phyloP scores from a whole-genome alignment of 1,140 invertebrate genomes.

The Brachionus manjavacas region DNA sequence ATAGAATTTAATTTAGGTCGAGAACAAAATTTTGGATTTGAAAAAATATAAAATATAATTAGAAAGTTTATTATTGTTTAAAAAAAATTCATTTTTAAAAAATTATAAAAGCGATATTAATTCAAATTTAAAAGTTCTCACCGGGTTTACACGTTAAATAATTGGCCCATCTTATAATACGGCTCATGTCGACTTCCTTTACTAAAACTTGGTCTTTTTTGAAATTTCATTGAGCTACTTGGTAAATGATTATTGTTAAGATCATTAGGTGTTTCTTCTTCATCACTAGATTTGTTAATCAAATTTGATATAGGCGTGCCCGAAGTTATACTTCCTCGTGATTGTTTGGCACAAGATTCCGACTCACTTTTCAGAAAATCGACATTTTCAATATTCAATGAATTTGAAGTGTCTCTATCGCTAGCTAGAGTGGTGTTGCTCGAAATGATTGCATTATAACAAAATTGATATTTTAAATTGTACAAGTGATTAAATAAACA shows the following conservation, averaged over 20 bases:
- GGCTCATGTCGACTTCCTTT: conserved; percentile 34
- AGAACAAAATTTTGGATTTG: not conserved
- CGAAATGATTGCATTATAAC: conserved; percentile 12
- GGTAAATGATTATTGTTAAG: conserved; percentile 5
- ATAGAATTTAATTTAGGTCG: too few species aligned
- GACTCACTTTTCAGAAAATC: not conserved
- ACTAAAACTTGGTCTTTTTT: conserved; percentile 23
- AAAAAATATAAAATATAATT: not conserved
- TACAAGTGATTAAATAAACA: conserved; percentile 16
- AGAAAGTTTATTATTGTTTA: conserved; percentile 7
- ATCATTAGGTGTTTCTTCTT: conserved; percentile 13
- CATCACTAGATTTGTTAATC: conserved; percentile 4
- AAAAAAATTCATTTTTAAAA: conserved; percentile 6
- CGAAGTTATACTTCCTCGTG: conserved; percentile 14
- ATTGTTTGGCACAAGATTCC: not conserved
- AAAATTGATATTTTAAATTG: conserved; percentile 17
- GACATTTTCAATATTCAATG: not conserved
- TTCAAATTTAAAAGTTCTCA: conserved; percentile 1
- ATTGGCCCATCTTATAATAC: conserved; percentile 1
- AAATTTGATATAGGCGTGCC: not conserved
- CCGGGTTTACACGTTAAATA: not conserved
- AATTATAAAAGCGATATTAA: not conserved
- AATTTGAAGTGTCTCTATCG: not conserved
- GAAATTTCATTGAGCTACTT: conserved; percentile 10
- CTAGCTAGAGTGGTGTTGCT: not conserved